Percentiles rank a stretch among this genome's conserved stretches.
These are phyloP conservation scores for Macrosteles quadrilineatus DNA, from an alignment of 1,140 invertebrate species.

Conservation along the genomic window DNA sequence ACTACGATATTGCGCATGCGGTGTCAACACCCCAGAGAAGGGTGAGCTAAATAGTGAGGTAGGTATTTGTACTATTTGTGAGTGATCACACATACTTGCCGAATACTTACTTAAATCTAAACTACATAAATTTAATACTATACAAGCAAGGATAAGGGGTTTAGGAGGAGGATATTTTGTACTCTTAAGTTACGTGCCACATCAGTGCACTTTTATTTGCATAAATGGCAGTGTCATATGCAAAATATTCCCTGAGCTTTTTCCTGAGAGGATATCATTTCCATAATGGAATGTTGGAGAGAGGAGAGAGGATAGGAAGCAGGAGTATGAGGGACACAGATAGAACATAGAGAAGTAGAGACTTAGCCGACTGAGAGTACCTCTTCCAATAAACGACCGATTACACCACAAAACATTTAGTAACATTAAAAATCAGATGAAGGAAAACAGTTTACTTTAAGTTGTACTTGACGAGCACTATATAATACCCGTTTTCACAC, in stretches of 20 bases:
- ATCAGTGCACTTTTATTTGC: not conserved
- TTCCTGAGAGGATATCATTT: not conserved
- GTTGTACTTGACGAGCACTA: constrained; percentile 26
- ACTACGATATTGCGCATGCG: not conserved
- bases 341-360: constrained; percentile 3
- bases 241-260: constrained; percentile 3
- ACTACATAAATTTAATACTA: not conserved
- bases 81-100: constrained; percentile 7
- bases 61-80: not conserved
- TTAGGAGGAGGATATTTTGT: not conserved
- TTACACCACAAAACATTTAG: constrained; percentile 30
- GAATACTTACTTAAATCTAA: constrained; percentile 4
- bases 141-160: constrained; percentile 8
- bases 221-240: constrained; percentile 6
- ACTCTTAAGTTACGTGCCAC: not conserved
- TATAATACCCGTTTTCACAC: constrained; percentile 22
- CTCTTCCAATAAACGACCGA: constrained; percentile 35
- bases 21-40: not conserved
- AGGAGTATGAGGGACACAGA: not conserved
- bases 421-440: constrained; percentile 18
- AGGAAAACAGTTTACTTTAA: constrained; percentile 20
- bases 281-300: constrained; percentile 26
- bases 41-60: not conserved
- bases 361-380: constrained; percentile 27
- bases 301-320: not conserved